Conservation (phyloP, 2,113 vertebrate species). For the Rhinoptilus africanus region DNA sequence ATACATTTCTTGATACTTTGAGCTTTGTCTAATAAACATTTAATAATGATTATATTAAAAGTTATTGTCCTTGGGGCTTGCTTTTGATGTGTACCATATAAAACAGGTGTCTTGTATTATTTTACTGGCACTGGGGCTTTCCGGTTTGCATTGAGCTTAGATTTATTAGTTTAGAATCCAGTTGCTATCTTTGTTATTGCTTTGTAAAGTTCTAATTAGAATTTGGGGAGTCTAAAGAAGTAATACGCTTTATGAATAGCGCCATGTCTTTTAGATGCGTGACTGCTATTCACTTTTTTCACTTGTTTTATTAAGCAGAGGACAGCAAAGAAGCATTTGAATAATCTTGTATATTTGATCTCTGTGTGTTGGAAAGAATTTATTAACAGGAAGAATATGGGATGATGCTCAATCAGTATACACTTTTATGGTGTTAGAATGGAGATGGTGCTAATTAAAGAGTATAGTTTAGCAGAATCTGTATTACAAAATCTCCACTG, state of each 20-base stretch:
- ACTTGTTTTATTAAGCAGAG: constrained; percentile 57
- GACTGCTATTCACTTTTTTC: constrained; percentile 11
- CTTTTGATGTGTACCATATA: constrained; percentile 54
- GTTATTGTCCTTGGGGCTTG: constrained; percentile 66
- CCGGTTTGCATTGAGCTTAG: constrained; percentile 52
- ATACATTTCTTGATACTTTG: constrained; percentile 64
- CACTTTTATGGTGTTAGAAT: neutral
- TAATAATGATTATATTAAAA: constrained; percentile 75
- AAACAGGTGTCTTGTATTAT: constrained; percentile 67
- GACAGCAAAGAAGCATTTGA: constrained; percentile 19
- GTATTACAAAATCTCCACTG: neutral
- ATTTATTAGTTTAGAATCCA: constrained; percentile 71
- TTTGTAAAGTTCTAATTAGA: constrained; percentile 73
- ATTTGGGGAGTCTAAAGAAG: constrained; percentile 59
- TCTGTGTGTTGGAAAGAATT: constrained; percentile 3
- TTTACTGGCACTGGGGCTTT: constrained; percentile 56
- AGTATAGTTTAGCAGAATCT: neutral
- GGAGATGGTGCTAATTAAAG: neutral
- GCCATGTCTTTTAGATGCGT: constrained; percentile 2
- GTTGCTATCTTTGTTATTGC: constrained; percentile 60
- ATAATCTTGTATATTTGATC: constrained; percentile 39
- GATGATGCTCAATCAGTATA: neutral
- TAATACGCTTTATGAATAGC: constrained; percentile 55
- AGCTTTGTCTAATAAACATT: constrained; percentile 73
- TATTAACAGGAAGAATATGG: neutral